These are phyloP conservation scores for Collichthys lucidus DNA, from an alignment of 2,113 vertebrate genomes.

Conservation along the genomic window DNA sequence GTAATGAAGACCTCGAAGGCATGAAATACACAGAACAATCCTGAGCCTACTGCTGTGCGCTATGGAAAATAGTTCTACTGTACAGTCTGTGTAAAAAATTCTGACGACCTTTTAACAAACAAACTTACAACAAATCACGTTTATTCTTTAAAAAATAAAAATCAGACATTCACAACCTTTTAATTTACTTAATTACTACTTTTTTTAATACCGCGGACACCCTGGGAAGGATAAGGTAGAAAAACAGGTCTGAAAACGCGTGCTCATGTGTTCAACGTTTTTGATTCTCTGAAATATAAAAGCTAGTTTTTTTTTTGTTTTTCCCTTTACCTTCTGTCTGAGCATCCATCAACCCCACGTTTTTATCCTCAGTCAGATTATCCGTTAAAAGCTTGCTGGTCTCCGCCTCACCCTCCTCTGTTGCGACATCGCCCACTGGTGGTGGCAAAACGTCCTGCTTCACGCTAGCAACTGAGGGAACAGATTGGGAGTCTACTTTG, in stretches of 20 bases:
- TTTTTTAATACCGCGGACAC: no score
- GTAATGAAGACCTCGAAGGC: no score
- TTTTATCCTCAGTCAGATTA: slow-evolving; percentile 53
- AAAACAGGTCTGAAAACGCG: neutral
- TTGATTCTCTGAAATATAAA: neutral
- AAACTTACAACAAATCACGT: no score
- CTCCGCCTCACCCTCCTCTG: slow-evolving; percentile 26
- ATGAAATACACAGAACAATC: no score
- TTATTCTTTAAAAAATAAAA: no score
- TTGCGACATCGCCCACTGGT: slow-evolving; percentile 27
- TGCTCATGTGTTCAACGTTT: neutral
- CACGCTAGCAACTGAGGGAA: slow-evolving; percentile 13
- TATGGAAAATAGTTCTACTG: no score
- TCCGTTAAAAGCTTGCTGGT: slow-evolving; percentile 25
- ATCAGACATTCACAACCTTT: no score
- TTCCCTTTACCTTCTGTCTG: slow-evolving; percentile 59
- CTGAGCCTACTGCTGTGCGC: no score
- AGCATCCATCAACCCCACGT: slow-evolving; percentile 62
- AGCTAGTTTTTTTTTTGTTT: no score
- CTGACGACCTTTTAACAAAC: no score
- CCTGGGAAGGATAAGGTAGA: neutral
- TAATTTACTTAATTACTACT: no score
- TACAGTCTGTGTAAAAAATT: no score
- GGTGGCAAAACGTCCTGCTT: slow-evolving; percentile 37
- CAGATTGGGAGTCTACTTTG: slow-evolving; percentile 25